Percentiles rank a stretch among this genome's conserved stretches.
Evolutionary conservation across 2,113 vertebrate genomes (phyloP).

Genomic region (Corythornis vintsioides): DNA sequence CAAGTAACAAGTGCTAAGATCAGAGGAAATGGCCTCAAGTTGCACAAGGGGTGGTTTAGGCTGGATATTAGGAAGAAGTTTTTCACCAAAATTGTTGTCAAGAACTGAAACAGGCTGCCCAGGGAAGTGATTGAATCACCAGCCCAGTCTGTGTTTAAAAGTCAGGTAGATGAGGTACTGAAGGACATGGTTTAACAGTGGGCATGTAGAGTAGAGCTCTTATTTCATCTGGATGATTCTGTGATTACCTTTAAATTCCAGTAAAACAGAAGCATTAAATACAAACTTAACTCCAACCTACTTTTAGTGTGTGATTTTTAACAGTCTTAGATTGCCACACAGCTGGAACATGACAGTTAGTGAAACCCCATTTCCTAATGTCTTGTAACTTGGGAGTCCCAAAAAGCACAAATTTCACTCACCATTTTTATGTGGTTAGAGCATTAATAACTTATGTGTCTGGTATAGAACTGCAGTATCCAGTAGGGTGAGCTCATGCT

Average conservation of each 20-base stretch:
- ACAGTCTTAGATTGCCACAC: background rate
- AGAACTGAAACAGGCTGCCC: no score
- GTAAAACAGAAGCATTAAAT: background rate
- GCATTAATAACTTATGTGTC: background rate
- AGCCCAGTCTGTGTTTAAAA: no score
- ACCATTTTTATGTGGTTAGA: background rate
- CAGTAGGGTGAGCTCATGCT: background rate
- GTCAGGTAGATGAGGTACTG: no score
- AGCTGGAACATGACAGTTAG: background rate
- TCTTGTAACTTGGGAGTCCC: background rate
- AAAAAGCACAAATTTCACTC: background rate
- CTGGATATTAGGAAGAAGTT: no score
- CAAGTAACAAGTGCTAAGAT: no score
- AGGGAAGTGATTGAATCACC: no score
- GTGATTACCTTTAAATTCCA: background rate
- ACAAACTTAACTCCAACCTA: background rate
- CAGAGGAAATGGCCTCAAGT: no score
- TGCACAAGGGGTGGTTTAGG: no score
- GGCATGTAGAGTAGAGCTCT: no score
- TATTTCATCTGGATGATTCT: no score
- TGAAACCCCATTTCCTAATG: background rate
- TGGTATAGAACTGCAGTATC: background rate
- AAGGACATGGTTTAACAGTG: no score
- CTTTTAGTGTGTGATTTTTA: background rate
- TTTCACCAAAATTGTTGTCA: no score